These are phyloP conservation scores for Nomia melanderi DNA, from an alignment of 1,140 invertebrate species.

Conservation along the genomic window DNA sequence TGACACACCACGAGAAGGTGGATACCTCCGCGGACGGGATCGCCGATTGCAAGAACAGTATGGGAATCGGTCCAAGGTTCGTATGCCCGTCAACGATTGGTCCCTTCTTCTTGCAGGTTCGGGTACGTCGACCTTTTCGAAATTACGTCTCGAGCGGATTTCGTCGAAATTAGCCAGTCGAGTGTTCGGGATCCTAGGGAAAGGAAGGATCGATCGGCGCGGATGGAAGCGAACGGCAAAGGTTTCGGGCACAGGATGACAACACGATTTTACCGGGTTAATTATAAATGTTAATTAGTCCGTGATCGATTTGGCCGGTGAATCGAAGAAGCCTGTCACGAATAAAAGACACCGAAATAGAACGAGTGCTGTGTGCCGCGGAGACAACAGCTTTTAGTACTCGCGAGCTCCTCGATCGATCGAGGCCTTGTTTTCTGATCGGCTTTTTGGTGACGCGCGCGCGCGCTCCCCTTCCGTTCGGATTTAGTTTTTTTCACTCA, in stretches of 20 bases:
- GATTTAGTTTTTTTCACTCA: background rate
- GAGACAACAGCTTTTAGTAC: constrained; percentile 72
- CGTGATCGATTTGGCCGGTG: constrained; percentile 81
- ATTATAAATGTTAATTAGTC: constrained; percentile 82
- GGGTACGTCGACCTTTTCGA: too few relatives aligned
- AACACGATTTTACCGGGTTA: constrained; percentile 75
- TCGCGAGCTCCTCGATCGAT: constrained; percentile 67
- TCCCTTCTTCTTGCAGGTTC: too few relatives aligned
- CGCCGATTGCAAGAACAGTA: constrained; percentile 43
- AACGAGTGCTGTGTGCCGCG: constrained; percentile 67
- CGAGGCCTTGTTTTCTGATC: constrained; percentile 48
- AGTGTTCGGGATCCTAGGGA: too few relatives aligned
- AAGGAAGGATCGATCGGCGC: too few relatives aligned
- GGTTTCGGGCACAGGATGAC: constrained; percentile 54
- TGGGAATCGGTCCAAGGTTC: constrained; percentile 49
- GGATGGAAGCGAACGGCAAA: too few relatives aligned
- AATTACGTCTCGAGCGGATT: too few relatives aligned
- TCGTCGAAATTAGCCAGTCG: too few relatives aligned
- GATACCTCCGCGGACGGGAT: constrained; percentile 58
- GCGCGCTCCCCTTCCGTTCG: constrained; percentile 12
- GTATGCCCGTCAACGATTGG: background rate
- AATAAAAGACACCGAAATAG: constrained; percentile 81
- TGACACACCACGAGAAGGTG: constrained; percentile 77
- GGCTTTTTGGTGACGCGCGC: background rate
- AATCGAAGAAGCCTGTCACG: constrained; percentile 76